Percentiles rank a stretch among this genome's conserved stretches.
phyloP scores from a whole-genome alignment of 1,140 invertebrate genomes.

The Globodera rostochiensis region DNA sequence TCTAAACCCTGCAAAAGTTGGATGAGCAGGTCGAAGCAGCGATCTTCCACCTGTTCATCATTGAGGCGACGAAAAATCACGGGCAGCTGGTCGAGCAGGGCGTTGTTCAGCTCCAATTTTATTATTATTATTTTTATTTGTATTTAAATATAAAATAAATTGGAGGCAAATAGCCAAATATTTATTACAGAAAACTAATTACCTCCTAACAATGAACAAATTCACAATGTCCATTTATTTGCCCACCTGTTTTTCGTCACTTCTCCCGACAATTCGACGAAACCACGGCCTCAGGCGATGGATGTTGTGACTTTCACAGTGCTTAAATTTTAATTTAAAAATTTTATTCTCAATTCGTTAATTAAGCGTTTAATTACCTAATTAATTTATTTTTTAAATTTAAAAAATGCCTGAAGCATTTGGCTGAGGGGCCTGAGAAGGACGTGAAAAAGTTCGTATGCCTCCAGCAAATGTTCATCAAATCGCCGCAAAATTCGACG shows the following conservation, averaged over 20 bases:
- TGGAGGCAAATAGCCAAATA: background rate
- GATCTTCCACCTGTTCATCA: conserved; percentile 53
- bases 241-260: conserved; percentile 29
- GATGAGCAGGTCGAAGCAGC: conserved; percentile 47
- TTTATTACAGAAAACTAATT: background rate
- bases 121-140: too few species aligned
- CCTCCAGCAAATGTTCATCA: conserved; percentile 57
- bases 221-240: background rate
- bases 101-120: conserved; percentile 30
- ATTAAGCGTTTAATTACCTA: background rate
- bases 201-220: too few species aligned
- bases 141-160: background rate
- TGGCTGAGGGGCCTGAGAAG: conserved; percentile 57
- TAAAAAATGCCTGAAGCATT: conserved; percentile 46
- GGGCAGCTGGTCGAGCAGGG: conserved; percentile 48
- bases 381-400: conserved; percentile 3
- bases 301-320: conserved; percentile 62
- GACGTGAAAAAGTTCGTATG: conserved; percentile 51
- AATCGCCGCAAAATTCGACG: conserved; percentile 56
- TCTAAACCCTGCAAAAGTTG: conserved; percentile 43
- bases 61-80: conserved; percentile 50
- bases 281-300: conserved; percentile 61
- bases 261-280: conserved; percentile 51
- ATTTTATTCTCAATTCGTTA: background rate
- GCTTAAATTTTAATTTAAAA: background rate